phyloP scores from a whole-genome alignment of 2,113 vertebrate genomes.

The Todiramphus saurophagus region DNA sequence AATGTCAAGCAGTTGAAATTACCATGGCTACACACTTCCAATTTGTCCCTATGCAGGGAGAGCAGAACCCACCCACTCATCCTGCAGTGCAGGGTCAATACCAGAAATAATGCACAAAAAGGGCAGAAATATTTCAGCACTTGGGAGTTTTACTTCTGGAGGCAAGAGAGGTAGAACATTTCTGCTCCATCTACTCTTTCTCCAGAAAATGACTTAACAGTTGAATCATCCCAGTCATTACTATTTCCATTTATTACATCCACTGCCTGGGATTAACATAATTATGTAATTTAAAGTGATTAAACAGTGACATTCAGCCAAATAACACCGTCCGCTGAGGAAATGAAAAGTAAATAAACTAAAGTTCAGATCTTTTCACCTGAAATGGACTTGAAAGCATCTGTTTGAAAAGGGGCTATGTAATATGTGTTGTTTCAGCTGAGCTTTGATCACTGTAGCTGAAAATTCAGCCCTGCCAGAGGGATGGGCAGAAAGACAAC shows the following conservation, averaged over 20 bases:
- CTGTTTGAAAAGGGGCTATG: background rate
- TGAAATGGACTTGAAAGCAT: background rate
- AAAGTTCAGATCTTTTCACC: conserved; percentile 1
- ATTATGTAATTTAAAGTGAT: conserved; percentile 7
- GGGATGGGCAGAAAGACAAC: background rate
- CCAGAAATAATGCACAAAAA: background rate
- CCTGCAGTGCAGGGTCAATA: background rate
- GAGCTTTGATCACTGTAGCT: background rate
- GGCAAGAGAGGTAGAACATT: background rate
- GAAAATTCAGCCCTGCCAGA: background rate
- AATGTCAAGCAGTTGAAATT: background rate
- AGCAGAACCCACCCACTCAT: background rate
- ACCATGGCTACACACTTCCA: background rate
- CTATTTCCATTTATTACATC: background rate
- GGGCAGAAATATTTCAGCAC: background rate
- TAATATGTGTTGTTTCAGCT: background rate
- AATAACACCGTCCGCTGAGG: background rate
- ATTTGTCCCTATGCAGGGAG: background rate
- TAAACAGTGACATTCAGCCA: conserved; percentile 21
- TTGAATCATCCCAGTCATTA: background rate
- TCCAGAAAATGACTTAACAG: background rate
- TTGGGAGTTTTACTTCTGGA: background rate
- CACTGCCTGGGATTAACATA: background rate
- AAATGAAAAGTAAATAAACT: conserved; percentile 32
- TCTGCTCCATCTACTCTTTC: background rate